Conservation (phyloP, 2,113 vertebrate genomes). For the Grantiella picta region DNA sequence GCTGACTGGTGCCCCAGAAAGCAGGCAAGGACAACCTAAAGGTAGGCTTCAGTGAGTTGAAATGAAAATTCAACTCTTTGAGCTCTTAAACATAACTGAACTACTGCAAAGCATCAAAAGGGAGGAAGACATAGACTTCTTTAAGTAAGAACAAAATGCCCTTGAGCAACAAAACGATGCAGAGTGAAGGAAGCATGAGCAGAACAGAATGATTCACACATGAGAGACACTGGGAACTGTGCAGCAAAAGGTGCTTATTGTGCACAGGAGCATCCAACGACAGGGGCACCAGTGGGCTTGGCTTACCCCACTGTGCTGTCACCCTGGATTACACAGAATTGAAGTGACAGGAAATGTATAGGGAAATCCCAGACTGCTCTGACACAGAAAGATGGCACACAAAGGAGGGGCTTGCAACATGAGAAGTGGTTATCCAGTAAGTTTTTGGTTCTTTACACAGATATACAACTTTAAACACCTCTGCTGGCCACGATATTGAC, state of each 20-base stretch:
- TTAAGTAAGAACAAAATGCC: not conserved
- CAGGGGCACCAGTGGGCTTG: not conserved
- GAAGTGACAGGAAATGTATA: not conserved
- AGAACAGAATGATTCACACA: conserved; percentile 1
- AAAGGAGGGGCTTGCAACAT: not conserved
- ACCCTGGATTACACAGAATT: not conserved
- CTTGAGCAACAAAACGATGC: not conserved
- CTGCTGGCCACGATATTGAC: not conserved
- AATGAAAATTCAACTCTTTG: not conserved
- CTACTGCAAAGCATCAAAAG: not conserved
- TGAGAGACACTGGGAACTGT: not conserved
- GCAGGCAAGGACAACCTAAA: not conserved
- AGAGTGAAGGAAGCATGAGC: conserved; percentile 21
- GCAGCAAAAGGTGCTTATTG: not conserved
- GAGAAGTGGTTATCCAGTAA: not conserved
- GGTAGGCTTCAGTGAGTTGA: not conserved
- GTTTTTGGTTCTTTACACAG: not conserved
- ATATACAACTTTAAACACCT: not conserved
- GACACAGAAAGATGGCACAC: not conserved
- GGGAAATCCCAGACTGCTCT: not conserved
- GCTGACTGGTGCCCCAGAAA: not conserved
- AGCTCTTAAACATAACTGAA: not conserved
- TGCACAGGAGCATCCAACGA: not conserved
- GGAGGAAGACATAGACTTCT: not conserved
- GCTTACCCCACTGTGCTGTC: not conserved